phyloP scores from a whole-genome alignment of 2,113 vertebrate species.

The Pavo muticus region DNA sequence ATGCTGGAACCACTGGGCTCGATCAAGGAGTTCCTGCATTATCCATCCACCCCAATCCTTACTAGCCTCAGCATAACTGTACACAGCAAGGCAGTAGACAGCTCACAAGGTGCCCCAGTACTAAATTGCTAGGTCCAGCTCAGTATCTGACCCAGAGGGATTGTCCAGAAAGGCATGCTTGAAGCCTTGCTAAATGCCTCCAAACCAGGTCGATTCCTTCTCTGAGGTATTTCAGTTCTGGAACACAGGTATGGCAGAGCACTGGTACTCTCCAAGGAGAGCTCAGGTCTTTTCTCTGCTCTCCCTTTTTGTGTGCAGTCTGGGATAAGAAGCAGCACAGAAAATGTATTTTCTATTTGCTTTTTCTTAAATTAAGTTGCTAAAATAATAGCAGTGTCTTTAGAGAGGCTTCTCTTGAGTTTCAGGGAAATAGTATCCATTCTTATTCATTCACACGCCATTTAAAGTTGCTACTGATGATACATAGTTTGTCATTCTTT shows the following conservation, averaged over 20 bases:
- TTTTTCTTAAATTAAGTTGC: neutral
- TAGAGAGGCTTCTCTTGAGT: neutral
- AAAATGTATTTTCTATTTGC: neutral
- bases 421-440: neutral
- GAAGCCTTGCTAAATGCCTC: neutral
- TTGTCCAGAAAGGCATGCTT: neutral
- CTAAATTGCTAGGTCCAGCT: neutral
- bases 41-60: neutral
- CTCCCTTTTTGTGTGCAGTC: neutral
- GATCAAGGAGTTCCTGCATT: neutral
- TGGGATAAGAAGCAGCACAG: neutral
- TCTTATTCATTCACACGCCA: neutral
- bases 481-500: neutral
- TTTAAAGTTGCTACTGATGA: neutral
- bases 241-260: neutral
- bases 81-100: neutral
- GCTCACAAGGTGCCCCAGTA: neutral
- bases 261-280: no score
- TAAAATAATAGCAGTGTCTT: neutral
- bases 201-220: neutral
- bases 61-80: accelerated
- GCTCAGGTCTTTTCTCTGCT: neutral
- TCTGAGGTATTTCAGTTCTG: neutral
- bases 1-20: neutral
- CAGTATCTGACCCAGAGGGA: neutral